These are phyloP conservation scores for Furnarius figulus DNA, from an alignment of 2,113 vertebrate species.

Conservation along the genomic window DNA sequence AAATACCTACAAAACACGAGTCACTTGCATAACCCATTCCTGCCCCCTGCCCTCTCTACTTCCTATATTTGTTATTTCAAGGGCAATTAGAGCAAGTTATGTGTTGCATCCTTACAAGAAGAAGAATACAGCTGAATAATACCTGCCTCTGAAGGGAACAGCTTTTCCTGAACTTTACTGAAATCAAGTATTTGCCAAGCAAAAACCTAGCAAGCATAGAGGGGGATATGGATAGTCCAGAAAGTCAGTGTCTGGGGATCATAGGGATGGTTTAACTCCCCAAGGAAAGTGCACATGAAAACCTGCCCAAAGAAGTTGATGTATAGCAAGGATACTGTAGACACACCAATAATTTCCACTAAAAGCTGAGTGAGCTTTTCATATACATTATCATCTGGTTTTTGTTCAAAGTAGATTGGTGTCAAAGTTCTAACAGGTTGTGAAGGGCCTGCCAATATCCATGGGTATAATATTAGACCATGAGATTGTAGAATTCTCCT, in stretches of 20 bases:
- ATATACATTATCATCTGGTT: background rate
- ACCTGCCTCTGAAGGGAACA: background rate
- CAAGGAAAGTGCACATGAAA: rapidly evolving
- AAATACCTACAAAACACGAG: background rate
- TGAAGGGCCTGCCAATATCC: background rate
- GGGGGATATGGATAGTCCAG: background rate
- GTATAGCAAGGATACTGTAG: background rate
- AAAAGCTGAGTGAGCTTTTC: background rate
- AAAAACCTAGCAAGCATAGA: background rate
- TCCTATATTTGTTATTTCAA: background rate
- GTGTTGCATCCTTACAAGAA: background rate
- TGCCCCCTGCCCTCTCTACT: background rate
- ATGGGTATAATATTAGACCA: background rate
- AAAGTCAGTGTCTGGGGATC: background rate
- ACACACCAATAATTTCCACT: background rate
- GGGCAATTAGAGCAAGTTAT: background rate
- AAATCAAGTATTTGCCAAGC: background rate
- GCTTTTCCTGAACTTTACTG: background rate
- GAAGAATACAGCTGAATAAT: background rate
- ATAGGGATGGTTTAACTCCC: background rate
- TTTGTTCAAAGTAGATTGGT: background rate
- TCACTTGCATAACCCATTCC: background rate
- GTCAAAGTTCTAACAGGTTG: background rate
- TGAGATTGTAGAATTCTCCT: background rate
- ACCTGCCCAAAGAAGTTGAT: background rate